Conservation (phyloP, 2,888 invertebrate species). For the Deroplatys truncata region DNA sequence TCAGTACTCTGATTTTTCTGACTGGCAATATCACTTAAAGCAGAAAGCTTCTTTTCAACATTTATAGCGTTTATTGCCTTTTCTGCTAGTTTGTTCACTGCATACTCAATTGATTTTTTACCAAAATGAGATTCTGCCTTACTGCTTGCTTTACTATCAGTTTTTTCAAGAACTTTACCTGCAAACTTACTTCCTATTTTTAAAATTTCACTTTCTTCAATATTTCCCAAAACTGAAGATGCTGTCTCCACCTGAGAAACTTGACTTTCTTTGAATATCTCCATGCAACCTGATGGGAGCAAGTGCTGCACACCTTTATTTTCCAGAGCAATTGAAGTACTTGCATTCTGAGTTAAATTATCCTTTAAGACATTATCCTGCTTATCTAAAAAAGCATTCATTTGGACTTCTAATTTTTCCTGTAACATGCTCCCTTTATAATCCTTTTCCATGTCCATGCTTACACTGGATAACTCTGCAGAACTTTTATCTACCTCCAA, state of each 20-base stretch:
- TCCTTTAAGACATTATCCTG: not conserved
- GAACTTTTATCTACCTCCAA: not conserved
- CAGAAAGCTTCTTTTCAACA: not conserved
- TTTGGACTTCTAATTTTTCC: not conserved
- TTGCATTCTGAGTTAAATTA: not conserved
- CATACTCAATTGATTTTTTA: not conserved
- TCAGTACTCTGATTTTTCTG: not conserved
- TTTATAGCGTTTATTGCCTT: not conserved
- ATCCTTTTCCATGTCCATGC: not conserved
- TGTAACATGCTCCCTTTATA: not conserved
- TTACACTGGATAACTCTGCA: not conserved
- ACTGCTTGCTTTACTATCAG: not conserved
- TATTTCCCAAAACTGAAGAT: not conserved
- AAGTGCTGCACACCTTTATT: slow-evolving; percentile 11
- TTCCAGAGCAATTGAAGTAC: not conserved
- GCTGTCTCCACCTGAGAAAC: not conserved
- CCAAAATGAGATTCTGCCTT: not conserved
- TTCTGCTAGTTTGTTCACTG: not conserved
- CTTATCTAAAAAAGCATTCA: not conserved
- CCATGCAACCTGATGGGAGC: slow-evolving; percentile 22
- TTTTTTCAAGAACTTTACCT: not conserved
- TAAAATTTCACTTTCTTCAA: not conserved
- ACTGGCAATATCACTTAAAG: not conserved
- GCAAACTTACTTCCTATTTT: not conserved
- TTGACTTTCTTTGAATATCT: not conserved